Evolutionary conservation across 2,888 invertebrate genomes (phyloP).

Genomic region (Slavum lentiscoides): DNA sequence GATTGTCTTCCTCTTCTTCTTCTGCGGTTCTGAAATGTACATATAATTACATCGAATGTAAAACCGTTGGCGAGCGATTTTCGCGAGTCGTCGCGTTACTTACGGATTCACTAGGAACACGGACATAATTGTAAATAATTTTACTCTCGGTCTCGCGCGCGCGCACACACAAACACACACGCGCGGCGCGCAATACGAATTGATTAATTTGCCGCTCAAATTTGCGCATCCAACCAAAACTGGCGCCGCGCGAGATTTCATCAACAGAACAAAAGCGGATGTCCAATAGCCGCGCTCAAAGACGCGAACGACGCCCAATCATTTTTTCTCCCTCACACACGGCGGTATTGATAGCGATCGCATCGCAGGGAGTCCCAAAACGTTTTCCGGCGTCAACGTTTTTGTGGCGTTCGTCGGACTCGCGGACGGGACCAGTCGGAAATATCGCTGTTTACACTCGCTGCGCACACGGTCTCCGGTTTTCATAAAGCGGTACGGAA

Average conservation of each 20-base stretch:
- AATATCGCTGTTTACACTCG: too few species aligned
- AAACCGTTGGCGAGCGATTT: background rate
- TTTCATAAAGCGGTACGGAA: too few species aligned
- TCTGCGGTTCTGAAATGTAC: slow-evolving; percentile 58
- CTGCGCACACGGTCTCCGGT: too few species aligned
- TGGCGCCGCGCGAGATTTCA: slow-evolving; percentile 21
- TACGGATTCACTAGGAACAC: slow-evolving; percentile 54
- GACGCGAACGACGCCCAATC: slow-evolving; percentile 43
- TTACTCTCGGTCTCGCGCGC: background rate
- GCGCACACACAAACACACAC: too few species aligned
- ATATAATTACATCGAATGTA: background rate
- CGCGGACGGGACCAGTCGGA: too few species aligned
- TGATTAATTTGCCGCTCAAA: slow-evolving; percentile 45
- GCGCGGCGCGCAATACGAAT: background rate
- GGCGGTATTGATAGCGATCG: slow-evolving; percentile 10
- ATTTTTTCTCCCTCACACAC: slow-evolving; percentile 6
- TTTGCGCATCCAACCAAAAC: slow-evolving; percentile 49
- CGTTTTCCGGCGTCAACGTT: background rate
- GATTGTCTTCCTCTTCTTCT: slow-evolving; percentile 61
- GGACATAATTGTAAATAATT: slow-evolving; percentile 40
- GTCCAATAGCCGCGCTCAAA: slow-evolving; percentile 43
- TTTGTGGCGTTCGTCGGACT: too few species aligned
- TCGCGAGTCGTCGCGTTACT: slow-evolving; percentile 13
- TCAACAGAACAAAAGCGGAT: slow-evolving; percentile 39
- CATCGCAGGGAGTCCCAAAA: background rate